Evolutionary conservation across 2,888 invertebrate genomes (phyloP).

Genomic region (Tubulanus polymorphus): DNA sequence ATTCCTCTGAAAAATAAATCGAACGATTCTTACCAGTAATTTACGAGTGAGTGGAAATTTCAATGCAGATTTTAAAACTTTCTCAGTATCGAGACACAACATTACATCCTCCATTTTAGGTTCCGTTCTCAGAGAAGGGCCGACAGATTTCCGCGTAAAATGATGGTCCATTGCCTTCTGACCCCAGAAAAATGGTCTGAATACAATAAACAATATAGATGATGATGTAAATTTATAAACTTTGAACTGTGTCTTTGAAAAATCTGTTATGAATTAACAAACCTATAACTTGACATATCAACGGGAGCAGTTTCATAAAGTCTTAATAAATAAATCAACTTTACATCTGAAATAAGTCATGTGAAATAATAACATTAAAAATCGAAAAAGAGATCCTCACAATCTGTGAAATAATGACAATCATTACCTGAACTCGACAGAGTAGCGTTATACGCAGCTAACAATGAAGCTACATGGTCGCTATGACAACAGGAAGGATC

Average conservation of each 20-base stretch:
- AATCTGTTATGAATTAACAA: conserved; percentile 12
- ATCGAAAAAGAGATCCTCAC: neutral
- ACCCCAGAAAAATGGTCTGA: conserved; percentile 80
- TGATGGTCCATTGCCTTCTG: conserved; percentile 75
- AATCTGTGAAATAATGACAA: neutral
- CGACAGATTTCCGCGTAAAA: conserved; percentile 53
- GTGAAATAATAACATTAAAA: neutral
- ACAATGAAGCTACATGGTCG: conserved; percentile 69
- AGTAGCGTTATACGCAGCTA: conserved; percentile 76
- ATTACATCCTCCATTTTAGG: conserved; percentile 71
- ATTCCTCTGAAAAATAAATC: too few relatives aligned
- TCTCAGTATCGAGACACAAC: conserved; percentile 66
- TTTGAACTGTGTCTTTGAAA: neutral
- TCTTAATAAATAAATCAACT: conserved; percentile 64
- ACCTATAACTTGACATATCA: conserved; percentile 59
- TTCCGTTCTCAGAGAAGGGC: conserved; percentile 66
- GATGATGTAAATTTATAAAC: neutral
- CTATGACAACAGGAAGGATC: conserved; percentile 65
- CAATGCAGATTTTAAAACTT: conserved; percentile 65
- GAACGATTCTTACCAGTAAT: conserved; percentile 54
- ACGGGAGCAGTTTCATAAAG: conserved; percentile 68
- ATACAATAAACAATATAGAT: conserved; percentile 35
- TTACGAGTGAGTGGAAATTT: conserved; percentile 67
- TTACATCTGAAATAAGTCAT: conserved; percentile 59
- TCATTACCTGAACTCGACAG: conserved; percentile 58